phyloP scores from a whole-genome alignment of 2,888 invertebrate genomes.

The Bombylius major region DNA sequence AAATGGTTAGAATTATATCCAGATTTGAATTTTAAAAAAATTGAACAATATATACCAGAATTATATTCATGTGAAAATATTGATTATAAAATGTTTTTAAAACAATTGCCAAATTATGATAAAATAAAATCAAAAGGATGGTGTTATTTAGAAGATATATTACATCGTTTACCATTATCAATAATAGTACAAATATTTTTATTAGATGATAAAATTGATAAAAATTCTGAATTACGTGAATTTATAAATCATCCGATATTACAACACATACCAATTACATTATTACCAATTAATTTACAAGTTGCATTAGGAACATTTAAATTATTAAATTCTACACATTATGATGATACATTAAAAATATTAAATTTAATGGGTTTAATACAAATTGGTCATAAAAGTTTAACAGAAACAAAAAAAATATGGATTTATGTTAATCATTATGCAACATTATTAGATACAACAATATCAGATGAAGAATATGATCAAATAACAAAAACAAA shows the following conservation, averaged over 20 bases:
- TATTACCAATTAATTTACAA: constrained; percentile 39
- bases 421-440: constrained; percentile 55
- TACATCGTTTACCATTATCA: constrained; percentile 55
- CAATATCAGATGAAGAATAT: constrained; percentile 47
- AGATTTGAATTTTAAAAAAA: constrained; percentile 27
- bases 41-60: constrained; percentile 37
- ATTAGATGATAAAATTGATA: constrained; percentile 40
- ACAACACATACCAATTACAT: constrained; percentile 48
- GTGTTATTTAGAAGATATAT: constrained; percentile 54
- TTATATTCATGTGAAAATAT: constrained; percentile 41
- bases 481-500: constrained; percentile 43
- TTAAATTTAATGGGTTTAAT: constrained; percentile 55
- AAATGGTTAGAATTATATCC: constrained; percentile 28
- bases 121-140: constrained; percentile 50
- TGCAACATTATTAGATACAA: constrained; percentile 52
- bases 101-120: constrained; percentile 46
- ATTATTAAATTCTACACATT: constrained; percentile 22
- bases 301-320: neutral
- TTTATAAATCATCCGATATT: constrained; percentile 53
- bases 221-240: constrained; percentile 40
- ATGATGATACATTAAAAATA: constrained; percentile 41
- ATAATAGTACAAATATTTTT: constrained; percentile 40
- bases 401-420: constrained; percentile 51
- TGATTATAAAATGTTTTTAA: constrained; percentile 60
- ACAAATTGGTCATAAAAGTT: constrained; percentile 51